These are phyloP conservation scores for Aspiorhynchus laticeps DNA, from an alignment of 2,113 vertebrate species.

Conservation along the genomic window DNA sequence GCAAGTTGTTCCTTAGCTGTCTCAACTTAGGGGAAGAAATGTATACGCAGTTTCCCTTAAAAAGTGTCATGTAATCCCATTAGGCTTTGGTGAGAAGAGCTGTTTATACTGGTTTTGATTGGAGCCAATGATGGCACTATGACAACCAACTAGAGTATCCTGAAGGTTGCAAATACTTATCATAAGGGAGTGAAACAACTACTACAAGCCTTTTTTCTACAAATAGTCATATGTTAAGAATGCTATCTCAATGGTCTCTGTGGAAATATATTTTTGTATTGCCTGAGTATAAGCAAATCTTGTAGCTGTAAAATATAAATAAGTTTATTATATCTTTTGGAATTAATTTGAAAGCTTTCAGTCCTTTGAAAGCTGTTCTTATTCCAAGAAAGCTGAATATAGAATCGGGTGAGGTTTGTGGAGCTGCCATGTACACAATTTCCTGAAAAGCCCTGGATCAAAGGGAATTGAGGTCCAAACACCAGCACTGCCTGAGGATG, in stretches of 20 bases:
- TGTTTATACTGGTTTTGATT: conserved; percentile 5
- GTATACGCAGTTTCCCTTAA: neutral
- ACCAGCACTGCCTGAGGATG: conserved; percentile 20
- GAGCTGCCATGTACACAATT: conserved; percentile 10
- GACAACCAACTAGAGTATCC: neutral
- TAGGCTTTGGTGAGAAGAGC: neutral
- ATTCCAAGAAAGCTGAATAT: neutral
- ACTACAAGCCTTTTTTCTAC: neutral
- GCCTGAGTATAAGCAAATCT: neutral
- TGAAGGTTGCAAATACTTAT: neutral
- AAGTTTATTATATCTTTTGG: neutral
- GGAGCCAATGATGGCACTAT: neutral
- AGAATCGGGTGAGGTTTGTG: conserved; percentile 22
- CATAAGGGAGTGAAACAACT: neutral
- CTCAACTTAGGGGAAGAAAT: neutral
- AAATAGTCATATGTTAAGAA: neutral
- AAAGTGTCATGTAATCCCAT: neutral
- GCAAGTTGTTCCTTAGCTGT: neutral
- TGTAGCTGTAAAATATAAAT: conserved; percentile 9
- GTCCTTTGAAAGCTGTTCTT: neutral
- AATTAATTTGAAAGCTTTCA: neutral
- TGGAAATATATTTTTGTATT: neutral
- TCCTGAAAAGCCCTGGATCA: conserved; percentile 33
- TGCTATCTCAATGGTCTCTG: neutral
- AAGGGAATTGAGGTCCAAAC: conserved; percentile 27